Evolutionary conservation across 2,113 vertebrate species (phyloP), one percentile per base, ranked within the genome.

Genomic region (Vulpes vulpes): DNA sequence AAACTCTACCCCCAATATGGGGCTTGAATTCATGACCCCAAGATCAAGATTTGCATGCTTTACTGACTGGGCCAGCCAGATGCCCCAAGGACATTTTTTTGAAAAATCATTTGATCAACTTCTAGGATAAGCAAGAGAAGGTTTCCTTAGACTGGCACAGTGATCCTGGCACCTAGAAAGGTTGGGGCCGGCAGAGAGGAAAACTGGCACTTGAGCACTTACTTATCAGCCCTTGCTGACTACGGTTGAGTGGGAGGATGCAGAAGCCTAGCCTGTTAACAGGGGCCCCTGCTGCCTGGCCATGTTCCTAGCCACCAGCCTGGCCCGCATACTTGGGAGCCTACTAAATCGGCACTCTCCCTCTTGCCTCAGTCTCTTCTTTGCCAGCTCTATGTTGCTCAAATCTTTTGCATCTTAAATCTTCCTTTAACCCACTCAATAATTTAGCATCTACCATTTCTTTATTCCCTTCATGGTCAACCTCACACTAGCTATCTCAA

Each of bases 321-420:
- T 59, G 62, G 78, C 23, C 35, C 65, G 25, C 6, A 64, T 23
- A 62, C 83, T 92, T 43, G n/a, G n/a, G 62, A 57, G 51, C 23
- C 35, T 88, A 60, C 43, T 71, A 10, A 8, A 80, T 94, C 49
- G 53, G 69, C 55, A 19, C 69, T 84, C 11, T 38, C 15, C 5
- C 49, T 89, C 43, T 65, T 83, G 53, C 79, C 38, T 89, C 51
- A 59, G 59, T 38, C 35, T 95, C 64, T 62, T 76, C 76, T 95
- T 55, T 84, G 55, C 35, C 65, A 95, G 73, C 27, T 91, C 12
- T 83, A 23, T 49, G 80, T 9, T 81, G 64, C 65, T 95, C 65
- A 96, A 84, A 78, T 85, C n/a, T 55, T 57, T 74, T 59, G 67
- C 78, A 90, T 55, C 32, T 97, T 85, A 88, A 91, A 93, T 51